phyloP scores from a whole-genome alignment of 1,140 invertebrate genomes.

The Plectrocnemia conspersa region DNA sequence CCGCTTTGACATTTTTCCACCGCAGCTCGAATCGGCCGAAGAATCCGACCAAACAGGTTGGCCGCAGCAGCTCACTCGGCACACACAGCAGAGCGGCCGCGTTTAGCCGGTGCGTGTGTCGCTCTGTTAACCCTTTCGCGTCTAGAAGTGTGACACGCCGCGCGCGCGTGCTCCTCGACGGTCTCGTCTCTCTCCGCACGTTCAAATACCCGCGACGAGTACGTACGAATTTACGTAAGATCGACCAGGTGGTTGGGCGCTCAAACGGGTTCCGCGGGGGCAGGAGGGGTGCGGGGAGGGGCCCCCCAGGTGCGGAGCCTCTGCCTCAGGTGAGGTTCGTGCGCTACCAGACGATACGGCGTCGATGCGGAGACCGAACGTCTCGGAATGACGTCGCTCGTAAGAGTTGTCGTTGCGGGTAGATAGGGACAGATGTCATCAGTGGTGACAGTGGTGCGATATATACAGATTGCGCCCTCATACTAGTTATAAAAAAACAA shows the following conservation, averaged over 20 bases:
- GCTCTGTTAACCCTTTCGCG: conserved; percentile 23
- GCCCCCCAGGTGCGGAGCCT: too few species aligned
- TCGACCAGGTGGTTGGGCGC: conserved; percentile 10
- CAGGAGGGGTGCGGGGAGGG: conserved; percentile 3
- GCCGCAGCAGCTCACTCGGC: too few species aligned
- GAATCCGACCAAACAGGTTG: conserved; percentile 21
- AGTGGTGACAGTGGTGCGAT: too few species aligned
- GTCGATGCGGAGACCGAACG: too few species aligned
- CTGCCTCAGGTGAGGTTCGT: conserved; percentile 11
- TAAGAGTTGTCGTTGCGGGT: too few species aligned
- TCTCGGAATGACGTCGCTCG: too few species aligned
- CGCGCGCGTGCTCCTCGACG: conserved; percentile 6
- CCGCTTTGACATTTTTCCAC: conserved; percentile 16
- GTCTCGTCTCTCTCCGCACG: not conserved
- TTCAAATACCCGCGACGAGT: not conserved
- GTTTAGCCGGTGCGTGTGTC: conserved; percentile 20
- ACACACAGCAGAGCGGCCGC: conserved; percentile 12
- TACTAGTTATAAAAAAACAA: too few species aligned
- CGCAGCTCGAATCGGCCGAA: conserved; percentile 17
- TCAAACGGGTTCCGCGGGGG: conserved; percentile 8
- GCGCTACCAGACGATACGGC: too few species aligned
- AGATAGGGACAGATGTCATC: too few species aligned
- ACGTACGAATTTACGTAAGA: conserved; percentile 17
- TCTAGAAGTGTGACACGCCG: conserved; percentile 20
- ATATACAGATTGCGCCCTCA: too few species aligned